Conservation (phyloP, 2,113 vertebrate species). For the Menura novaehollandiae region DNA sequence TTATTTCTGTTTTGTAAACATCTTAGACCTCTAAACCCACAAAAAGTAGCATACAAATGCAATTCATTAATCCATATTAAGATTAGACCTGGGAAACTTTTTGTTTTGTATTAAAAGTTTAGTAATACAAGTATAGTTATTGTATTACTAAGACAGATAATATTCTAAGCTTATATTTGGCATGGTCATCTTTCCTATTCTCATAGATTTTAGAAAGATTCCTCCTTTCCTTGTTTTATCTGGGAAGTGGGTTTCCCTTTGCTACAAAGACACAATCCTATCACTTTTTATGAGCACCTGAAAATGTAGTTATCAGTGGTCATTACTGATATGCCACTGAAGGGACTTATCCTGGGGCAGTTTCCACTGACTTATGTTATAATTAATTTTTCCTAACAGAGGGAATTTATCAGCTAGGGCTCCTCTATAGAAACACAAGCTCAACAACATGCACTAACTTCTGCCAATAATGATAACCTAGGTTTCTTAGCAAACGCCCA, state of each 20-base stretch:
- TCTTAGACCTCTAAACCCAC: background rate
- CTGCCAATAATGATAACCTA: background rate
- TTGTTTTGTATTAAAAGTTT: background rate
- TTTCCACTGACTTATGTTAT: background rate
- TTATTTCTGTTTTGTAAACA: background rate
- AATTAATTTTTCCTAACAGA: slow-evolving; percentile 14
- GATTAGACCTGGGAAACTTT: background rate
- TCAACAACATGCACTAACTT: background rate
- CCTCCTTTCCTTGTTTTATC: background rate
- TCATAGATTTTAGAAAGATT: background rate
- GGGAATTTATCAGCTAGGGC: slow-evolving; percentile 17
- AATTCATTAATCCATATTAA: background rate
- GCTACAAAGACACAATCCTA: background rate
- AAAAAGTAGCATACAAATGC: background rate
- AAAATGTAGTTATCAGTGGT: background rate
- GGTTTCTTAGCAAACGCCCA: background rate
- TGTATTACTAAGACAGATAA: background rate
- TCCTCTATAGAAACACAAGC: background rate
- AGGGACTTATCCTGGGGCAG: background rate
- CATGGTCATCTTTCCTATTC: background rate
- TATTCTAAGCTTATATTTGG: background rate
- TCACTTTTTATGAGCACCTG: background rate
- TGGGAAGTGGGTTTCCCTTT: background rate
- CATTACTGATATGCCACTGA: background rate
- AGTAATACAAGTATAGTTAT: background rate